A percentile compares a stretch with the other conserved stretches of the same genome.
phyloP scores from a whole-genome alignment of 2,797 vertebrate species.

The Xenentodon cancila region DNA sequence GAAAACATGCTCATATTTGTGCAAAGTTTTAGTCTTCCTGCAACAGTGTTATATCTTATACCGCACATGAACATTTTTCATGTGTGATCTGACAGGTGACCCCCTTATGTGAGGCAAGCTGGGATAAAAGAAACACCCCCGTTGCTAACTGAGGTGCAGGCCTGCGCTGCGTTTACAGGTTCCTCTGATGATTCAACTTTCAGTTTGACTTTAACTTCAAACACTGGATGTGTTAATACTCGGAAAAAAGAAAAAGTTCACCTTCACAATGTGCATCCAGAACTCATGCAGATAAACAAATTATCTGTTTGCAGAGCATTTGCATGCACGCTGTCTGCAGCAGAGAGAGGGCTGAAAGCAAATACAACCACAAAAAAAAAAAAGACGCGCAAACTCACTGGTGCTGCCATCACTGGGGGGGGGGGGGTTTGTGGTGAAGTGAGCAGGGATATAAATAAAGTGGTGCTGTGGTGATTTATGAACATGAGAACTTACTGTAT shows the following conservation, averaged over 20 bases:
- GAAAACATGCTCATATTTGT: too few relatives aligned
- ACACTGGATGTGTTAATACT: background rate
- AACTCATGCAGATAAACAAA: slow-evolving; percentile 12
- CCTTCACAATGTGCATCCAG: slow-evolving; percentile 20
- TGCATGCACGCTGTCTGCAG: slow-evolving; percentile 6
- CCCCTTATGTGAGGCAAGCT: slow-evolving; percentile 1
- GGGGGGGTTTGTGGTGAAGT: slow-evolving; percentile 24
- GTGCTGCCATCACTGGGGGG: background rate
- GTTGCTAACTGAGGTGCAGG: slow-evolving; percentile 8
- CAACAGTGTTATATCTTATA: slow-evolving; percentile 14
- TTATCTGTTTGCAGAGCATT: slow-evolving; percentile 8
- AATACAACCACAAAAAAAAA: slow-evolving; percentile 15
- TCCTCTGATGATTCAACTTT: slow-evolving; percentile 30
- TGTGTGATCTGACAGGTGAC: slow-evolving; percentile 16
- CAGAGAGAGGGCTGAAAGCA: background rate
- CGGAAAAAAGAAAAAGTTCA: slow-evolving; percentile 12
- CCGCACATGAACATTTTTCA: background rate
- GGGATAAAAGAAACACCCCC: slow-evolving; percentile 5
- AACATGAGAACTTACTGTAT: slow-evolving; percentile 31
- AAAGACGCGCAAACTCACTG: slow-evolving; percentile 9
- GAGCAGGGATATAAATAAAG: slow-evolving; percentile 36
- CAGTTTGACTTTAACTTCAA: slow-evolving; percentile 11
- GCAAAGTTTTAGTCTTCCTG: slow-evolving; percentile 2
- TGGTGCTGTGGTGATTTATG: slow-evolving; percentile 41
- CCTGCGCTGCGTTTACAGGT: slow-evolving; percentile 20